Conservation (phyloP, 2,113 vertebrate species). For the Megaceryle torquata region DNA sequence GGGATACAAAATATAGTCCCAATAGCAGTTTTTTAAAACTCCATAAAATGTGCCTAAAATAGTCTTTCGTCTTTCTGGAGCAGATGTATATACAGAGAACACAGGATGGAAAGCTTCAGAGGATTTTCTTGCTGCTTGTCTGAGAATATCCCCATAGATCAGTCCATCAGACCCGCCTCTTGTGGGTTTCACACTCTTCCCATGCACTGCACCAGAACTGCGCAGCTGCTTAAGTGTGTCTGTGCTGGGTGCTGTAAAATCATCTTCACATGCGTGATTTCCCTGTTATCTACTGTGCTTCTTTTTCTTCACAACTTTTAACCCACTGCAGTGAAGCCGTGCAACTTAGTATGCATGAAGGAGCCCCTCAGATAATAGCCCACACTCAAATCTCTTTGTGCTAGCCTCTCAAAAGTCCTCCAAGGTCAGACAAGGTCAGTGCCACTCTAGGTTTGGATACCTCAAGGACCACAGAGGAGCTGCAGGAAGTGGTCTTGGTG, state of each 20-base stretch:
- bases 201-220: background rate
- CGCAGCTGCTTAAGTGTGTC: background rate
- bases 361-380: background rate
- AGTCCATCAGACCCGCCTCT: background rate
- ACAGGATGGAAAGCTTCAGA: background rate
- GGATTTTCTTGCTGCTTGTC: background rate
- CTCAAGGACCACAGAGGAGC: background rate
- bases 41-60: conserved; percentile 61
- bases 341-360: background rate
- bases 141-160: background rate
- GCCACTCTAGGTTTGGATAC: fast-evolving
- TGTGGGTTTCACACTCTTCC: background rate
- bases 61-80: background rate
- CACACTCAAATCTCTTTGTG: background rate
- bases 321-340: background rate
- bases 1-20: conserved; percentile 52
- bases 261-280: background rate
- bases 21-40: conserved; percentile 60
- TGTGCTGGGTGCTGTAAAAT: background rate
- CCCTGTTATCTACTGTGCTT: background rate
- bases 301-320: background rate
- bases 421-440: background rate
- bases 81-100: conserved; percentile 25
- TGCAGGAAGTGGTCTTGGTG: conserved; percentile 6
- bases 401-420: background rate